A percentile compares a stretch with the other conserved stretches of the same genome.
These are phyloP conservation scores for Pollicipes pollicipes DNA, from an alignment of 1,140 invertebrate species.

Conservation along the genomic window DNA sequence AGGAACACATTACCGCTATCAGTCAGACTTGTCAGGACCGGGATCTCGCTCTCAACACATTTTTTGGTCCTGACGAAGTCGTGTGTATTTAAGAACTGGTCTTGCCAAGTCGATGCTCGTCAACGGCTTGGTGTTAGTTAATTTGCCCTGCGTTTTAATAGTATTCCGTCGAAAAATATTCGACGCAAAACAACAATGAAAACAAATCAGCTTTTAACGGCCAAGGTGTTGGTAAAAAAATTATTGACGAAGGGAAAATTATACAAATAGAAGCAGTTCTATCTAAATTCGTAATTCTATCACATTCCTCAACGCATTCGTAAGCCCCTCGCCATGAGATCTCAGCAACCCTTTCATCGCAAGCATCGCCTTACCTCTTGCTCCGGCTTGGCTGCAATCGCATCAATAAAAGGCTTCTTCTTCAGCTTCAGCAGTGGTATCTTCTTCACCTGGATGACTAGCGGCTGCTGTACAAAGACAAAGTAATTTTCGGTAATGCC, in stretches of 20 bases:
- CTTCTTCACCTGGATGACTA: conserved; percentile 13
- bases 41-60: no score
- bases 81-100: no score
- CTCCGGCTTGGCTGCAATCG: conserved; percentile 12
- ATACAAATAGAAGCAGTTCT: background rate
- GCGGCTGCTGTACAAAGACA: conserved; percentile 32
- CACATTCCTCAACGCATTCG: background rate
- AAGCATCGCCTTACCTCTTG: conserved; percentile 1
- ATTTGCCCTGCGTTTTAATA: no score
- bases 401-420: conserved; percentile 4
- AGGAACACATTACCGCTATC: no score
- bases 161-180: no score
- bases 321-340: no score
- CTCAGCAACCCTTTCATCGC: background rate
- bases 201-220: background rate
- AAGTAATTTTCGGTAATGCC: conserved; percentile 34
- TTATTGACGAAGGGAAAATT: background rate
- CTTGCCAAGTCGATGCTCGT: no score
- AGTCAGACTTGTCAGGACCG: no score
- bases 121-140: no score
- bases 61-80: no score
- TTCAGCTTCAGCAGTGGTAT: conserved; percentile 8
- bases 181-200: no score
- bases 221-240: background rate
- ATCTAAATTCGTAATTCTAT: background rate